Evolutionary conservation across 2,113 vertebrate genomes (phyloP).

Genomic region (Syrmaticus mikado): DNA sequence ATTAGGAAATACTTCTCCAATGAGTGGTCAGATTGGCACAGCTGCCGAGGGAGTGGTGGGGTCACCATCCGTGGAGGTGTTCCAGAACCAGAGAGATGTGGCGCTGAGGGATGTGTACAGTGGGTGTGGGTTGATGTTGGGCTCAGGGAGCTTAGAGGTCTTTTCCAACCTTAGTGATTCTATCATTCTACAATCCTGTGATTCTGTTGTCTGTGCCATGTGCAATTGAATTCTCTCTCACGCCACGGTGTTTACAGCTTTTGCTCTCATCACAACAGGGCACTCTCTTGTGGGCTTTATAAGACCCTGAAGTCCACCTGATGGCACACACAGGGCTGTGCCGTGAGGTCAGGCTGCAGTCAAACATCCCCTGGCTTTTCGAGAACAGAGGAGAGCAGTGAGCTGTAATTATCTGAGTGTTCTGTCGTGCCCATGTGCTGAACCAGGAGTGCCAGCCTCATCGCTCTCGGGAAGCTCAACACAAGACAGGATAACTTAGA

Average conservation of each 20-base stretch:
- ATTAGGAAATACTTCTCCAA: no score
- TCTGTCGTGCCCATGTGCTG: background rate
- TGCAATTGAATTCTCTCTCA: background rate
- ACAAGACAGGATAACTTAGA: background rate
- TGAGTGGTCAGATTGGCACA: no score
- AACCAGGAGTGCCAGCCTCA: background rate
- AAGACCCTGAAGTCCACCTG: background rate
- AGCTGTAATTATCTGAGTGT: background rate
- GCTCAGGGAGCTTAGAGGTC: no score
- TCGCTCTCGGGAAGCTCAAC: background rate
- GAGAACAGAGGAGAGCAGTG: background rate
- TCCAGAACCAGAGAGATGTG: no score
- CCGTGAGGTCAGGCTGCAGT: background rate
- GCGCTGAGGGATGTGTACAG: no score
- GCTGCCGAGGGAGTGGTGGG: no score
- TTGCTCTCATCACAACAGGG: background rate
- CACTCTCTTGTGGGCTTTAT: background rate
- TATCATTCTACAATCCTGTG: no score
- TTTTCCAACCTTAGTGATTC: no score
- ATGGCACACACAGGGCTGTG: accelerated
- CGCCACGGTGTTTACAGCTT: background rate
- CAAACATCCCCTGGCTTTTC: background rate
- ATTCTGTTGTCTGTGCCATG: background rate
- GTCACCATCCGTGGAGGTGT: no score
- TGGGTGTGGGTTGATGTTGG: no score